Conservation (phyloP, 2,797 vertebrate genomes). For the Bradypodion ventrale region DNA sequence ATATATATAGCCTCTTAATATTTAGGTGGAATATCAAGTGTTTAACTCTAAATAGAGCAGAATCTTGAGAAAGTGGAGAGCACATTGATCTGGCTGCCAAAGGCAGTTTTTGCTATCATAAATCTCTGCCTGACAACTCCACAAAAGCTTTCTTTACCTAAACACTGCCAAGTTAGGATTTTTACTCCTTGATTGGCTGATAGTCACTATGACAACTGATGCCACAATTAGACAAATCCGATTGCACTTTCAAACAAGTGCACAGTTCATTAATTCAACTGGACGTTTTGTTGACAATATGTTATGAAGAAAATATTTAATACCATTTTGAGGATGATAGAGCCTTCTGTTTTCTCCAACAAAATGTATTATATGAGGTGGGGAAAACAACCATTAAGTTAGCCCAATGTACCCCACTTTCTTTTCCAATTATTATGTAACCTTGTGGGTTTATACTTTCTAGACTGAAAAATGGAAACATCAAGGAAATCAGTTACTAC, state of each 20-base stretch:
- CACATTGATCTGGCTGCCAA: constrained; percentile 89
- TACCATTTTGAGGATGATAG: constrained; percentile 77
- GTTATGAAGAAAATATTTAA: constrained; percentile 79
- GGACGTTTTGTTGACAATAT: constrained; percentile 81
- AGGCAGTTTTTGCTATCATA: constrained; percentile 92
- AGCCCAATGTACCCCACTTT: constrained; percentile 66
- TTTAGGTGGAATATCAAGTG: constrained; percentile 82
- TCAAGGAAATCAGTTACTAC: not conserved
- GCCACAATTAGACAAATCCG: constrained; percentile 95
- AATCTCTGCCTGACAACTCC: constrained; percentile 92
- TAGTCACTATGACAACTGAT: constrained; percentile 94
- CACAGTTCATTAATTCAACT: constrained; percentile 89
- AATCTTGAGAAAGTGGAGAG: constrained; percentile 81
- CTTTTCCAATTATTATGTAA: constrained; percentile 47
- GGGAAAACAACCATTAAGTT: constrained; percentile 78
- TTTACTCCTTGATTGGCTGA: constrained; percentile 90
- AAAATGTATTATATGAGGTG: constrained; percentile 75
- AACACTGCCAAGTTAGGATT: constrained; percentile 90
- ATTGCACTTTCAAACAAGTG: constrained; percentile 89
- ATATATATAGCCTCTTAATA: constrained; percentile 76
- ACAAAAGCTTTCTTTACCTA: constrained; percentile 88
- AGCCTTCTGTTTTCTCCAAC: constrained; percentile 75
- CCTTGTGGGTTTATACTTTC: constrained; percentile 59
- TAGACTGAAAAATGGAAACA: constrained; percentile 37
- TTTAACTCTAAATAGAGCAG: constrained; percentile 85